Base-by-base conservation (phyloP, 2,113 vertebrate species). In the Caracal caracal region DNA sequence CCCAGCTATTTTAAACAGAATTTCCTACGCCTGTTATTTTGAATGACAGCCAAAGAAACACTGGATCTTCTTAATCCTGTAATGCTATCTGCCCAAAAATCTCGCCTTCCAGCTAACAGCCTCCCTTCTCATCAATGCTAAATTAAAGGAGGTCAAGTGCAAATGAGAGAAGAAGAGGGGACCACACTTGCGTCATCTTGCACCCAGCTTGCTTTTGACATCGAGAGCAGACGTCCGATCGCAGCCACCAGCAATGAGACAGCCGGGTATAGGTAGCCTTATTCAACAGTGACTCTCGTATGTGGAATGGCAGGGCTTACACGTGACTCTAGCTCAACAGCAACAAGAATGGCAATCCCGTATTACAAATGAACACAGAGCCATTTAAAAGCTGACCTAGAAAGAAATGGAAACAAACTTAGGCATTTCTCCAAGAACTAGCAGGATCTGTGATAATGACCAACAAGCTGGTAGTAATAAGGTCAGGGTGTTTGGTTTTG, bases 41-140 rank as follows among this genome's bases (percentile, higher is more conserved):
- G 97, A 98, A 96, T 98, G 98, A 98, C 98, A 98, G 95, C 80
- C 95, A 96, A 98, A 94, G 97, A 97, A 98, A 98, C 88, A 96
- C 94, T 96, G 91, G 83, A 87, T 97, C 94, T 96, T 76, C 73
- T 97, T 97, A 98, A 96, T 98, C 96, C 65, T 33, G 40, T 94
- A 98, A 96, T 82, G 49, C 92, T 94, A 97, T 82, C 93, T 96
- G 92, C 70, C 89, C 96, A 92, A 78, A 98, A 96, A 97, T 97
- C 88, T 97, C 95, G 90, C 81, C 79, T 98, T 98, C 96, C 85
- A 87, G 96, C 65, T 93, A 63, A 85, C 63, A 56, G 26, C 85
- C 47, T 96, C 40, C 63, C 71, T 98, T 95, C 90, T 92, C 81
- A 94, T 93, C 94, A 97, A 75, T 68, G 65, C 4, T 93, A 91